Percentiles rank a stretch among this genome's conserved stretches.
phyloP scores from a whole-genome alignment of 2,113 vertebrate species.

The Peromyscus maniculatus region DNA sequence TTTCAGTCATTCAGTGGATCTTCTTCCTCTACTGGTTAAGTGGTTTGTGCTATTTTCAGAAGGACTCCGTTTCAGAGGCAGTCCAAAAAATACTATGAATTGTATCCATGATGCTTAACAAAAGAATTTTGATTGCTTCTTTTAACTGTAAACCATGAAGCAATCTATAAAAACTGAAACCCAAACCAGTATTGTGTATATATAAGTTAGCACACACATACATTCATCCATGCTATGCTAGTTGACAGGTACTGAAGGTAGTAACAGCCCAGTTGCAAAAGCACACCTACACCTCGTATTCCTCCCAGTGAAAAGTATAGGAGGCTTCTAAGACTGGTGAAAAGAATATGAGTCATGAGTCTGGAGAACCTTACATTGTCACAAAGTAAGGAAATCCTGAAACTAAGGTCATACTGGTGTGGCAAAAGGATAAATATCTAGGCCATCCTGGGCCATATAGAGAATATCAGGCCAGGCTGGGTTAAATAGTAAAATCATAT shows the following conservation, averaged over 20 bases:
- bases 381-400: background rate
- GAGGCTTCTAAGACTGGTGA: background rate
- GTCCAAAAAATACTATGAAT: background rate
- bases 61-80: background rate
- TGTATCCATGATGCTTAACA: background rate
- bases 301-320: background rate
- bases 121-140: background rate
- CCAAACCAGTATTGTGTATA: background rate
- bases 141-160: background rate
- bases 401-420: background rate
- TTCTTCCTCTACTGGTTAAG: background rate
- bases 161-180: background rate
- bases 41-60: background rate
- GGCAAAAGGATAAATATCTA: background rate
- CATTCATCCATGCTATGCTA: background rate
- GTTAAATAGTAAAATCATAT: background rate
- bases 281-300: background rate
- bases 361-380: background rate
- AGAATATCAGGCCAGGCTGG: background rate
- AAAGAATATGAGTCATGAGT: background rate
- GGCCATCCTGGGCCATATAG: background rate
- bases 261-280: background rate
- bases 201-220: too few species aligned
- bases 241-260: background rate
- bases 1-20: background rate